Base-by-base conservation (phyloP, 2,888 invertebrate species). In the Cosmorhoe ocellata region DNA sequence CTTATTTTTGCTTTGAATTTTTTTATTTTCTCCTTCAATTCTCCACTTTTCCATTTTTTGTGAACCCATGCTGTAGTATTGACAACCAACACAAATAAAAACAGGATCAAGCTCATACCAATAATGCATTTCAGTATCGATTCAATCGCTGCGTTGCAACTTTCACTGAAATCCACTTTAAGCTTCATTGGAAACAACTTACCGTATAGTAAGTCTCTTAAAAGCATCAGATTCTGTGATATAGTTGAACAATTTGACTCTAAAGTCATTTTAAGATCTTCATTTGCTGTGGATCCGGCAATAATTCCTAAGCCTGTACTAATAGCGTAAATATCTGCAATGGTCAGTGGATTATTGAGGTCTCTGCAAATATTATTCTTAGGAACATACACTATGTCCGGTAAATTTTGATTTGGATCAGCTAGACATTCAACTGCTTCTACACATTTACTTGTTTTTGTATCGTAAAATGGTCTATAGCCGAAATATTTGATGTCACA, bases 401-500 rank as follows among this genome's bases (percentile, higher is more conserved):
- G 84, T 1, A 84, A 53, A 1, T 71, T 65, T 50, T 74, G 74
- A 1, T 48, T 44, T 1, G 60, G 30, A 46, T 75, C 60, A 11
- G 70, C 63, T 6, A 64, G 31, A 48, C 87, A 87, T 12, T 59
- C 32, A 1, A 76, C 67, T 26, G 71, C 71, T 54, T 60, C 65
- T 1, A 71, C 53, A 52, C 87, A 88, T 61, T 63, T 74, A 1
- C 63, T 63, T 1, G 40, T 39, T 11, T 43, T 49, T 1, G 45
- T 28, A 45, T 82, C 70, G 38, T 69, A 87, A 58, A 71, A 75
- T 1, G 81, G 66, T 43, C 65, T 76, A 10, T 62, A 57, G 2
- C 81, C 85, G 10, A 64, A 61, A 58, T 88, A 88, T 64, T 85
- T 87, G 0, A 71, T 38, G 52, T 80, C 76, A 63, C 87, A 88